Conservation (phyloP, 2,888 invertebrate genomes). For the Agriopis aurantiaria region DNA sequence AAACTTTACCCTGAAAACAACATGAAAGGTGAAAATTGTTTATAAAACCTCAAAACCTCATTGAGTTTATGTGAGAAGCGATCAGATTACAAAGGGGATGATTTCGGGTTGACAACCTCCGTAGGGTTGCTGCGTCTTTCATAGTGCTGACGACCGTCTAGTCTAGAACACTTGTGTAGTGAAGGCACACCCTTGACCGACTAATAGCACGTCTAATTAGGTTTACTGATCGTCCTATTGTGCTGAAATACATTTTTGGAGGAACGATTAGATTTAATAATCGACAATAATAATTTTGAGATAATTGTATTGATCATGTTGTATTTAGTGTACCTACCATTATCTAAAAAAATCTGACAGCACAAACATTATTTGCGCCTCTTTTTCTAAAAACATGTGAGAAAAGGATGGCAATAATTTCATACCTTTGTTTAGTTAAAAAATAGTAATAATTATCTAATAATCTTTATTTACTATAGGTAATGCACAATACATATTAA, state of each 20-base stretch:
- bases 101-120: slow-evolving; percentile 10
- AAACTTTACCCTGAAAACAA: slow-evolving; percentile 2
- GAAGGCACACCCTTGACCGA: neutral
- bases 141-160: slow-evolving; percentile 6
- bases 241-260: neutral
- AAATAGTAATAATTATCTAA: too few relatives aligned
- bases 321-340: too few relatives aligned
- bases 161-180: slow-evolving; percentile 9
- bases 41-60: neutral
- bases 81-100: slow-evolving; percentile 10
- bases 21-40: neutral
- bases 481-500: too few relatives aligned
- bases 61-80: slow-evolving; percentile 4
- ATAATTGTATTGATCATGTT: too few relatives aligned
- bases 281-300: neutral
- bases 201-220: neutral
- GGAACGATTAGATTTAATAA: neutral
- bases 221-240: neutral
- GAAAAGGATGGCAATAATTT: too few relatives aligned
- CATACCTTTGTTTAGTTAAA: too few relatives aligned
- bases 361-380: too few relatives aligned
- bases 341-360: too few relatives aligned
- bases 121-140: neutral
- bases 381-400: too few relatives aligned
- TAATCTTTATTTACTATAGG: too few relatives aligned